phyloP scores from a whole-genome alignment of 2,113 vertebrate genomes.

The Talpa occidentalis region DNA sequence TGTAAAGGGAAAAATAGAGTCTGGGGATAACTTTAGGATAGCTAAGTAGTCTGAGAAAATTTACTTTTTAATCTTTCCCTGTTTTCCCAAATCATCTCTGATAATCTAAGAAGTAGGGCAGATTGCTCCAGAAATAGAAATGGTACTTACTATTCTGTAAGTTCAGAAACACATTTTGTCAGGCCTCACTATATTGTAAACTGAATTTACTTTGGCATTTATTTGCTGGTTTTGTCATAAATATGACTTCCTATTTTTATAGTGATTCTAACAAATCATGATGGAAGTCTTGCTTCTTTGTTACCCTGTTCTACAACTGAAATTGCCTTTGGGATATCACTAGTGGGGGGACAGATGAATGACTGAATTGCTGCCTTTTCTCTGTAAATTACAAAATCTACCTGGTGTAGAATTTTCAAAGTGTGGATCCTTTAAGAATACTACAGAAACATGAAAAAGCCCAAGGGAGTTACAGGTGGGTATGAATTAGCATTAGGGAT shows the following conservation, averaged over 20 bases:
- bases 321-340: not conserved
- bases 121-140: constrained; percentile 6
- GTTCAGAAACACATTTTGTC: not conserved
- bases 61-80: not conserved
- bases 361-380: not conserved
- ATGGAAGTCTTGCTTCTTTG: not conserved
- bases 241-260: not conserved
- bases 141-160: not conserved
- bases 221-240: not conserved
- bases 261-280: not conserved
- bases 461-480: not conserved
- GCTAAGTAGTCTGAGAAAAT: constrained; percentile 18
- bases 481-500: not conserved
- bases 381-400: not conserved
- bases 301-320: not conserved
- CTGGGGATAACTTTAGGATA: not conserved
- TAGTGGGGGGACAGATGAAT: not conserved
- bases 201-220: not conserved
- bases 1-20: not conserved
- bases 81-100: not conserved
- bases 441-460: not conserved
- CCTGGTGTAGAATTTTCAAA: not conserved
- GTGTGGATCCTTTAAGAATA: not conserved
- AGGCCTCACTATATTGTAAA: not conserved
- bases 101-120: not conserved